Base-by-base conservation (phyloP, 2,113 vertebrate genomes). In the Lasiurus cinereus region DNA sequence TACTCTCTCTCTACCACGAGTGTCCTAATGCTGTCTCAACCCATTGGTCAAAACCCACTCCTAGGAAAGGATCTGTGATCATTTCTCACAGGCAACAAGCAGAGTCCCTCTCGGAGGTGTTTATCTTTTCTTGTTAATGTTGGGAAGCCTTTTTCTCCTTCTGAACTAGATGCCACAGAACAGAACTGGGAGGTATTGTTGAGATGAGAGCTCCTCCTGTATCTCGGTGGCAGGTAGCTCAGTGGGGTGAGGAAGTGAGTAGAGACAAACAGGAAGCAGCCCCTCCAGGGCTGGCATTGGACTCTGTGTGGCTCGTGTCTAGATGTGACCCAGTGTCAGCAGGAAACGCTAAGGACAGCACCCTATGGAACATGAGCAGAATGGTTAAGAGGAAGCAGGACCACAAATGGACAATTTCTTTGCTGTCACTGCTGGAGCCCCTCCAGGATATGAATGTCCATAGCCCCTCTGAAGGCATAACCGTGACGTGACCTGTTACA, bases 81-180 rank as follows among this genome's bases (percentile, higher is more conserved):
- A 11, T 82, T 93, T 85, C 88, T 86, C 72, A 29, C 8, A 39
- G 18, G 18, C 29, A 27, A 39, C 80, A 72, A 77, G 22, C 56
- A 46, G 16, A 84, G 22, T 27, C 27, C 18, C 50, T 27, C 54
- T 78, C 36, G 24, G 80, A 73, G 50, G 54, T 13, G 10, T 87
- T 76, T n/a, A 66, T 54, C 27, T 67, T 92, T 93, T 39, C 46
- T 83, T 74, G 82, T 48, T 74, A 78, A 70, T 73, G 16, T 91
- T 83, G 29, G 36, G 59, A 93, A 93, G 22, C 12, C 48, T 79
- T 93, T 78, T 91, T 67, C 50, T 74, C 14, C 8, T 56, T 29
- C 19, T 39, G 73, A 82, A 43, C 59, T 13, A 24, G 52, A 62
- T 59, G 62, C 52, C n/a, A 54, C 22, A 27, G 24, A n/a, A 74